Percentiles rank a stretch among this genome's conserved stretches.
These are phyloP conservation scores for Pantala flavescens DNA, from an alignment of 1,140 invertebrate species.

Conservation along the genomic window DNA sequence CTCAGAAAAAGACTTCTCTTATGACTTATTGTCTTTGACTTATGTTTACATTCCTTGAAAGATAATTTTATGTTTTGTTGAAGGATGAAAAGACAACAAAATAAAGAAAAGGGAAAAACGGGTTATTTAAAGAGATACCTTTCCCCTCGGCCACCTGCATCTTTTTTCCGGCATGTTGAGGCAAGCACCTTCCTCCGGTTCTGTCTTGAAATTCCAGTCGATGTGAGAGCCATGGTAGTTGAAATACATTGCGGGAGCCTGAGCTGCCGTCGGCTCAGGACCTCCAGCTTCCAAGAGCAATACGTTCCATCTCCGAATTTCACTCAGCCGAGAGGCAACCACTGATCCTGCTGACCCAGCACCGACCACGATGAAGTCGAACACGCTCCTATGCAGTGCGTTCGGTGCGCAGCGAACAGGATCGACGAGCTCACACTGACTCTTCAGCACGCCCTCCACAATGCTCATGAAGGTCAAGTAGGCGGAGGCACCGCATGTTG, in stretches of 20 bases:
- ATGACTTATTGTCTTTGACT: too few relatives aligned
- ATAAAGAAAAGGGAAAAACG: too few relatives aligned
- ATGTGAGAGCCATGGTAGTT: conserved; percentile 16
- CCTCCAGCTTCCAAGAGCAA: conserved; percentile 22
- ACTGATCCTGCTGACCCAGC: conserved; percentile 21
- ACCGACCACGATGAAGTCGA: conserved; percentile 17
- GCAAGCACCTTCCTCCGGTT: conserved; percentile 31
- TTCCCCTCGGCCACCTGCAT: conserved; percentile 39
- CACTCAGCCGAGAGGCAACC: conserved; percentile 19
- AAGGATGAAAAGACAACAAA: too few relatives aligned
- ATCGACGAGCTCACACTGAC: neutral
- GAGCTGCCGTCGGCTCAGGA: conserved; percentile 18
- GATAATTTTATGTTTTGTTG: too few relatives aligned
- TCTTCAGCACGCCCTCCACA: neutral
- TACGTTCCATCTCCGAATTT: conserved; percentile 17
- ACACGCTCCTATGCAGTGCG: neutral
- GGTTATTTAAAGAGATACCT: too few relatives aligned
- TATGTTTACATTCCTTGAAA: too few relatives aligned
- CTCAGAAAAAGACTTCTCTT: too few relatives aligned
- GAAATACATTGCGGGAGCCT: conserved; percentile 21
- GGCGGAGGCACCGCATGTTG: neutral
- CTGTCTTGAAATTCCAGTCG: conserved; percentile 38
- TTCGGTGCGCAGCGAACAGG: neutral
- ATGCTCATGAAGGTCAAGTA: neutral
- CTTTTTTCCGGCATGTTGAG: conserved; percentile 23